Conservation (phyloP, 2,797 vertebrate genomes). For the Pitangus sulphuratus region DNA sequence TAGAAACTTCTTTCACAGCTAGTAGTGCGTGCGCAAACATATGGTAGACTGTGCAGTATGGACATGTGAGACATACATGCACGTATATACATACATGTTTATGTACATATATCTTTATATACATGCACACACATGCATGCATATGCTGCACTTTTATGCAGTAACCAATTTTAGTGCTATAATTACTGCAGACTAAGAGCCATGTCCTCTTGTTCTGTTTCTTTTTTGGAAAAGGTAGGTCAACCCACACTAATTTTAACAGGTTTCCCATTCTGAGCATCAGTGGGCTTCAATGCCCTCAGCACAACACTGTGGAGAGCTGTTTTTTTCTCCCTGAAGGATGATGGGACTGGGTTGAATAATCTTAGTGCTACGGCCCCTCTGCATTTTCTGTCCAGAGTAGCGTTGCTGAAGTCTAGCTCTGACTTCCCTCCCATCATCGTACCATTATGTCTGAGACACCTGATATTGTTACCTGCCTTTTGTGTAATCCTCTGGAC, state of each 20-base stretch:
- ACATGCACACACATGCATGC: background rate
- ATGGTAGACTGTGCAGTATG: background rate
- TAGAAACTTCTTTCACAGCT: background rate
- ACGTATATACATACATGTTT: rapidly evolving
- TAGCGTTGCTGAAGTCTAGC: background rate
- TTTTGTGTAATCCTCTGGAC: conserved; percentile 2
- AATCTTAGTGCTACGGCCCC: background rate
- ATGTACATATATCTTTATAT: rapidly evolving
- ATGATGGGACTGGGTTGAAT: background rate
- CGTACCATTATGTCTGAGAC: background rate
- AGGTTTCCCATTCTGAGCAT: background rate
- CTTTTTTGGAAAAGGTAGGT: background rate
- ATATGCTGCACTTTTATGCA: background rate
- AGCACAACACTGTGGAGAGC: background rate
- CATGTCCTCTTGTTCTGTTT: background rate
- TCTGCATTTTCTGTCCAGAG: background rate
- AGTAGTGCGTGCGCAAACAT: background rate
- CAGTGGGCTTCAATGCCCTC: background rate
- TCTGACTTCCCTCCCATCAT: background rate
- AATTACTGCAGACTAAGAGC: background rate
- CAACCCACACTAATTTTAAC: background rate
- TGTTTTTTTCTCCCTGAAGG: background rate
- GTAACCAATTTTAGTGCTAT: background rate
- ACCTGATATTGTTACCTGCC: background rate
- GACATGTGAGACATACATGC: background rate